Evolutionary conservation across 1,140 invertebrate species (phyloP).

Genomic region (Hylyphantes graminicola): DNA sequence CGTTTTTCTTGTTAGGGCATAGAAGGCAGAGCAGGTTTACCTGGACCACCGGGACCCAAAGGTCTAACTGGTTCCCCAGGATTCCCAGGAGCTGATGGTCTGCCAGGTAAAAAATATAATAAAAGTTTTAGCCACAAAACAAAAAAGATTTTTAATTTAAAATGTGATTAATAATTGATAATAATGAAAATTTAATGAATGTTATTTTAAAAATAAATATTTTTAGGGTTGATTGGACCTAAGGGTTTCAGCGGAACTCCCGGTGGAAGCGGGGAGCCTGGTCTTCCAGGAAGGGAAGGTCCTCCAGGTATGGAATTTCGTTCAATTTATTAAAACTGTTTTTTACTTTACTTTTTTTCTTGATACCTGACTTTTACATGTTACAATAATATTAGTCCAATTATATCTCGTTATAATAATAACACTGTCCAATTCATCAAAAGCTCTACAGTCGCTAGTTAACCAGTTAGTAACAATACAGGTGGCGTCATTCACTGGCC

Average conservation of each 20-base stretch:
- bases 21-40: constrained; percentile 71
- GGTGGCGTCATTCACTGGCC: no score
- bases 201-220: not conserved
- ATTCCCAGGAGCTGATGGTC: constrained; percentile 36
- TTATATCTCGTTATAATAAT: no score
- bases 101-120: constrained; percentile 13
- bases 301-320: constrained; percentile 5
- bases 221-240: constrained; percentile 43
- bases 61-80: constrained; percentile 40
- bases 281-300: constrained; percentile 55
- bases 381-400: no score
- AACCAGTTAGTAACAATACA: no score
- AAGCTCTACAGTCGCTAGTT: no score
- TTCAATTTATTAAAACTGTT: no score
- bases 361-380: no score
- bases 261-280: constrained; percentile 71
- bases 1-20: constrained; percentile 75
- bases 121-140: not conserved
- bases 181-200: not conserved
- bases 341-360: no score
- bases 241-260: constrained; percentile 67
- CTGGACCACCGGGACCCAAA: constrained; percentile 71
- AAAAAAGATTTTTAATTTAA: not conserved
- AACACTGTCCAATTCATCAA: no score
- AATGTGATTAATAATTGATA: not conserved